Percentiles rank a stretch among this genome's conserved stretches.
Evolutionary conservation across 2,113 vertebrate species (phyloP).

Genomic region (Gambusia affinis): DNA sequence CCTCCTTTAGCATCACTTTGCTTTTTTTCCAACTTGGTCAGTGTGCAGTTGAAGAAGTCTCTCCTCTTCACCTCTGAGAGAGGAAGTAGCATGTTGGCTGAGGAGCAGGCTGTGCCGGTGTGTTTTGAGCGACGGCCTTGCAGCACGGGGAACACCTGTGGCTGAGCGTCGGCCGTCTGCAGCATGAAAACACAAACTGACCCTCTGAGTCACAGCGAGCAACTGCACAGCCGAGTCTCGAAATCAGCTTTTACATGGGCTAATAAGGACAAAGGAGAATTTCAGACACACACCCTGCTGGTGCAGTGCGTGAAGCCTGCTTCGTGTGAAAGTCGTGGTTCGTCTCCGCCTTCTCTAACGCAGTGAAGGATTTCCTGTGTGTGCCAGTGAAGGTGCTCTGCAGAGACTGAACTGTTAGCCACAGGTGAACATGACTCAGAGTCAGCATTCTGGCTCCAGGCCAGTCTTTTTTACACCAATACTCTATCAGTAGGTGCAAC

Average conservation of each 20-base stretch:
- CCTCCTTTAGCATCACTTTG: slow-evolving; percentile 74
- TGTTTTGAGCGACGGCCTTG: slow-evolving; percentile 64
- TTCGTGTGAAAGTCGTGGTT: slow-evolving; percentile 59
- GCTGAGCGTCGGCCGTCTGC: slow-evolving; percentile 56
- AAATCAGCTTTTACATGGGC: slow-evolving; percentile 19
- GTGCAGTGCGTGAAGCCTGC: slow-evolving; percentile 68
- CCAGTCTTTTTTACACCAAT: slow-evolving; percentile 54
- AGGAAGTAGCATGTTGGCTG: slow-evolving; percentile 77
- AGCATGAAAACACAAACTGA: slow-evolving; percentile 33
- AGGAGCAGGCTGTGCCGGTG: slow-evolving; percentile 64
- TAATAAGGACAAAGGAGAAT: slow-evolving; percentile 33
- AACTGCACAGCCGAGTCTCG: slow-evolving; percentile 21
- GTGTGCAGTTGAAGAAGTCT: slow-evolving; percentile 72
- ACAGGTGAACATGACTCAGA: slow-evolving; percentile 69
- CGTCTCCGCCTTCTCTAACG: slow-evolving; percentile 46
- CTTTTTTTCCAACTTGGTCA: slow-evolving; percentile 81
- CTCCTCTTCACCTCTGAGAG: slow-evolving; percentile 63
- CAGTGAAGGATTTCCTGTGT: slow-evolving; percentile 73
- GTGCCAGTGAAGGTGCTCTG: slow-evolving; percentile 47
- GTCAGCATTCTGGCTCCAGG: slow-evolving; percentile 52
- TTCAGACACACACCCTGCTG: slow-evolving; percentile 50
- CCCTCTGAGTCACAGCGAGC: slow-evolving; percentile 17
- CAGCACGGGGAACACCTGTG: slow-evolving; percentile 73
- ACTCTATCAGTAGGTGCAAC: slow-evolving; percentile 43
- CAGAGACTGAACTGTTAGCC: slow-evolving; percentile 50